phyloP scores from a whole-genome alignment of 2,888 invertebrate genomes.

The Lampropteryx suffumata region DNA sequence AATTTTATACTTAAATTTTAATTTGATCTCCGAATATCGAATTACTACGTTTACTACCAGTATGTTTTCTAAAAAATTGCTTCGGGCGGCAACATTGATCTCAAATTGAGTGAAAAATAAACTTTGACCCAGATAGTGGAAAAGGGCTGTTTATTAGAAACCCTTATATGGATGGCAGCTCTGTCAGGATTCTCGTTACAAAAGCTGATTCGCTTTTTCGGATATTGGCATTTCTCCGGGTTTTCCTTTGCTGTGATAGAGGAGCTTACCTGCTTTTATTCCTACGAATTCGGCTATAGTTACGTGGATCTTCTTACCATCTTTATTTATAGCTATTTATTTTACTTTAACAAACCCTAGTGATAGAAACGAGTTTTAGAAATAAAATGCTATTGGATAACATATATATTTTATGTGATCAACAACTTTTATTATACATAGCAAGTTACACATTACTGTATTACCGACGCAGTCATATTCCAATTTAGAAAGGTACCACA shows the following conservation, averaged over 20 bases:
- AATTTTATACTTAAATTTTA: too few species aligned
- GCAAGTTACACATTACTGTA: too few species aligned
- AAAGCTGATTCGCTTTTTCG: slow-evolving; percentile 39
- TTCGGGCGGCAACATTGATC: neutral
- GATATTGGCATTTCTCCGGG: slow-evolving; percentile 36
- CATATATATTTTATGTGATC: too few species aligned
- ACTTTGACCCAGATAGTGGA: slow-evolving; percentile 19
- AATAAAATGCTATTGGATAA: too few species aligned
- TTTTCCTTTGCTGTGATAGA: slow-evolving; percentile 27
- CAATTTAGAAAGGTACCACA: too few species aligned
- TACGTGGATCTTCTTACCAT: slow-evolving; percentile 2
- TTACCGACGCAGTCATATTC: too few species aligned
- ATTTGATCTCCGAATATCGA: too few species aligned
- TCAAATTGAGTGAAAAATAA: slow-evolving; percentile 24
- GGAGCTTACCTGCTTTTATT: slow-evolving; percentile 29
- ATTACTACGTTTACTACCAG: too few species aligned
- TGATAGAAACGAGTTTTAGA: too few species aligned
- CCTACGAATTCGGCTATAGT: slow-evolving; percentile 12
- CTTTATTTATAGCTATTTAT: slow-evolving; percentile 3
- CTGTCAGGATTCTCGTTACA: slow-evolving; percentile 37
- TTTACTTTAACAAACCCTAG: neutral
- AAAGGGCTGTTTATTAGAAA: slow-evolving; percentile 22
- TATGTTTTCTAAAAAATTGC: neutral
- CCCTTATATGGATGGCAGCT: slow-evolving; percentile 27
- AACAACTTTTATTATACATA: too few species aligned